Base-by-base conservation (phyloP, 2,113 vertebrate genomes). In the Zosterops borbonicus region DNA sequence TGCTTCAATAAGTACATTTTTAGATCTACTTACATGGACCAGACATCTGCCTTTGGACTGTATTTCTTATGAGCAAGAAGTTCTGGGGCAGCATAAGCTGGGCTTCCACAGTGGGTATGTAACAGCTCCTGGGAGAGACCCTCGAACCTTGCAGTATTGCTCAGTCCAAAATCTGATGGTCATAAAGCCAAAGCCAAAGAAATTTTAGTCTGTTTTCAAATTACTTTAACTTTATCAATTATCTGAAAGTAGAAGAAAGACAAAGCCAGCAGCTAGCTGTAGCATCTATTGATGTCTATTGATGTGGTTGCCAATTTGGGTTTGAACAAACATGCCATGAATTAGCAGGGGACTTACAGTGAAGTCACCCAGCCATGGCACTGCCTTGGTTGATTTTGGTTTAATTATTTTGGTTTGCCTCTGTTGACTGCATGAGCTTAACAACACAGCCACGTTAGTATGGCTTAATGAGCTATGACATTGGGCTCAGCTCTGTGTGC, bases 61-160 rank as follows among this genome's bases (percentile, higher is more conserved):
- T 99, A 99, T 93, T 99, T 99, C 97, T 97, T 98, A 97, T 98
- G 98, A 92, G 98, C 98, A 76, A 99, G 98, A 77, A 99, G 97
- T 93, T 99, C 98, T 9, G 98, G 98, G 41, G 98, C 98, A 7
- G 97, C 97, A 17, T 99, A 99, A 88, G 98, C 98, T 41, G 98
- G 98, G 67, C 98, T 99, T 96, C 98, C 98, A 95, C 98, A 98
- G 77, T 98, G 98, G 46, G 98, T 99, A 39, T 94, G 98, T 89
- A 99, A 97, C 70, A 99, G 92, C 87, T 99, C 98, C 96, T 97
- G 97, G 71, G 98, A 98, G 91, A 99, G 84, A 67, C 98, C 97
- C 29, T 98, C 97, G 2, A 95, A 95, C 85, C 98, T 98, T 35
- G 98, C 81, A 17, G 98, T 98, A 94, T 99, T 99, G 91, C 98